Percentiles rank a stretch among this genome's conserved stretches.
phyloP scores from a whole-genome alignment of 2,888 invertebrate genomes.

The Drosophila nr. medialis region DNA sequence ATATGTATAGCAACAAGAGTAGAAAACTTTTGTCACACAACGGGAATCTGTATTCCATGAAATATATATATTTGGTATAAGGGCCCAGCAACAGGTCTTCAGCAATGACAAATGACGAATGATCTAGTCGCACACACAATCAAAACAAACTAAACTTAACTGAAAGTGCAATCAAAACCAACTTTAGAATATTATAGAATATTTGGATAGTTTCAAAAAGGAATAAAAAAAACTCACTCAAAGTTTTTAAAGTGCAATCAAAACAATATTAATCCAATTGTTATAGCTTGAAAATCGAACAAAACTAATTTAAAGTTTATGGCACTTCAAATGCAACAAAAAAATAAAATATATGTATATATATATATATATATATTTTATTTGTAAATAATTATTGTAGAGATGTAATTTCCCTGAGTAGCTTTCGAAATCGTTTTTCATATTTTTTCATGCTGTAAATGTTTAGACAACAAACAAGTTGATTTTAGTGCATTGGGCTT shows the following conservation, averaged over 20 bases:
- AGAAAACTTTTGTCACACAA: neutral
- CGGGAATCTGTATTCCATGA: conserved; percentile 3
- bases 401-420: neutral
- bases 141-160: neutral
- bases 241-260: neutral
- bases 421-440: neutral
- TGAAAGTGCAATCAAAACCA: neutral
- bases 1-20: neutral
- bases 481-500: conserved; percentile 25
- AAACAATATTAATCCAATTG: neutral
- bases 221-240: no score
- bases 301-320: neutral
- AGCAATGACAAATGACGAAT: neutral
- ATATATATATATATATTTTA: no score
- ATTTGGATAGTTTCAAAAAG: neutral
- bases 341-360: no score
- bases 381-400: no score
- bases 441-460: neutral
- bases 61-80: neutral
- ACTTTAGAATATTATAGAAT: no score
- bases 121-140: neutral
- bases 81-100: conserved; percentile 17
- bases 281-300: neutral
- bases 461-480: conserved; percentile 14
- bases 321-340: no score